Evolutionary conservation across 1,140 invertebrate genomes (phyloP), one percentile per base, ranked within the genome.

Genomic region (Oedothorax gibbosus): DNA sequence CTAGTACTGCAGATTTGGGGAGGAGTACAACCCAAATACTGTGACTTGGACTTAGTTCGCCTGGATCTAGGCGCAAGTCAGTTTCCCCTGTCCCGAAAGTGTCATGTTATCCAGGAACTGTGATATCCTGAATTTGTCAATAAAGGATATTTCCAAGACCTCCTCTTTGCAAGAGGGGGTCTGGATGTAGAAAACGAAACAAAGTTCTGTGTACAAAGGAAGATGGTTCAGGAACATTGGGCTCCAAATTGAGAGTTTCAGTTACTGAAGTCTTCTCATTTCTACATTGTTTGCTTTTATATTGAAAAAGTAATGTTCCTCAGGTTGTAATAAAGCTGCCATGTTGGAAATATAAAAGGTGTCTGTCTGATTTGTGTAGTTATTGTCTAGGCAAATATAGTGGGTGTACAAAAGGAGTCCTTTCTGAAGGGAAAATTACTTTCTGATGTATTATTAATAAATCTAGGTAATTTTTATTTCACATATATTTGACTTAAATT

Each of bases 211-310:
- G 75, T 78, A 85, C 73, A 85, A 85, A 85, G 57, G 50, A 84
- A 57, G 83, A 85, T 69, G 73, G 72, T 71, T 85, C 73, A 85
- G 83, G 66, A 85, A 85, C 83, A 85, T 76, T 62, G 53, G 64
- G 51, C 64, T 66, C 75, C 20, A 79, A 81, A 69, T 81, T 85
- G 83, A 69, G 83, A 77, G 73, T 85, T 85, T 69, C n/a, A 78
- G 75, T 85, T 77, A 85, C 83, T 85, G 83, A 78, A 68, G 75
- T 85, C 83, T 85, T 85, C 83, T 85, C 73, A 85, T 85, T 85
- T 85, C 83, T 85, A 85, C 83, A 85, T 83, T 83, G 83, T 85
- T 85, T 85, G 83, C 83, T 85, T 85, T 85, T 85, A 85, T 85
- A 85, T 78, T 85, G 73, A 85, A 85, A 82, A 85, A 85, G 73